These are phyloP conservation scores for Athene noctua DNA, from an alignment of 2,113 vertebrate species.

Conservation along the genomic window DNA sequence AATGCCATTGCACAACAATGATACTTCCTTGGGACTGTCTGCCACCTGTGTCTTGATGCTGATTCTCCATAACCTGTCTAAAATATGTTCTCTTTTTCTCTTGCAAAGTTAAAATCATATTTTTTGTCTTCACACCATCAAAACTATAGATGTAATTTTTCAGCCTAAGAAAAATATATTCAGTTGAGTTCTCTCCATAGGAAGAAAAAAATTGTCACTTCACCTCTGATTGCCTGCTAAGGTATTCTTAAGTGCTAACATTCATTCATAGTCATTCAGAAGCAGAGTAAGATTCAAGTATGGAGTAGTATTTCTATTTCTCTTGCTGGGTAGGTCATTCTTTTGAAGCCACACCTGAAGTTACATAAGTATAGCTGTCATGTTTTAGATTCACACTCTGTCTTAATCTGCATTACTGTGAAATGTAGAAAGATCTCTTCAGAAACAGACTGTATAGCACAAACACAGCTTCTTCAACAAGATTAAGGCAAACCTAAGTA, in stretches of 20 bases:
- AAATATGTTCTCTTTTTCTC: background rate
- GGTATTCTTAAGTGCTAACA: background rate
- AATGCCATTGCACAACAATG: background rate
- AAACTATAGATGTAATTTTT: background rate
- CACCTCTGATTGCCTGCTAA: background rate
- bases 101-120: background rate
- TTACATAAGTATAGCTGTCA: background rate
- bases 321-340: background rate
- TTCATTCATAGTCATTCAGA: background rate
- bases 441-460: background rate
- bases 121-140: background rate
- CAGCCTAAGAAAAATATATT: background rate
- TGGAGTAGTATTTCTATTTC: background rate
- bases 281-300: background rate
- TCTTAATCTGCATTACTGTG: background rate
- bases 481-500: background rate
- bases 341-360: background rate
- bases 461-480: background rate
- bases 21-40: background rate
- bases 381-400: background rate
- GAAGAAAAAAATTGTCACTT: background rate
- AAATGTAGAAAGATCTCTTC: background rate
- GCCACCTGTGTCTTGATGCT: background rate
- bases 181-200: background rate
- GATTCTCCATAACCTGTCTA: background rate